phyloP scores from a whole-genome alignment of 2,113 vertebrate genomes.

The Nymphicus hollandicus region DNA sequence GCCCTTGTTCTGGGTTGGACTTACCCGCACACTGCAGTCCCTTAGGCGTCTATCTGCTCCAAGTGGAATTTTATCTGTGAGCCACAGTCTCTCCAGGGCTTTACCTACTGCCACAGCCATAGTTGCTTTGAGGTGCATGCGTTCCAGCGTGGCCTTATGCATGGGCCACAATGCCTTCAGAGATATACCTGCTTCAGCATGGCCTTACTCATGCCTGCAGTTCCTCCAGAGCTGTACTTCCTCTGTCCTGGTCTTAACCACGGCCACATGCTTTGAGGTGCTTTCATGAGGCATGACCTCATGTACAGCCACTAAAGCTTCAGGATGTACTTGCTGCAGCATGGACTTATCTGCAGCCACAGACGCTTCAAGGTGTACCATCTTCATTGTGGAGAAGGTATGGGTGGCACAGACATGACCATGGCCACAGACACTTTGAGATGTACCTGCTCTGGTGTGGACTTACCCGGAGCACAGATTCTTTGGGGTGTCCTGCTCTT shows the following conservation, averaged over 20 bases:
- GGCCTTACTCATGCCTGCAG: neutral
- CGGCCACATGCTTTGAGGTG: neutral
- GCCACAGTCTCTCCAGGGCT: neutral
- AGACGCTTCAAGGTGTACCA: neutral
- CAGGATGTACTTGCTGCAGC: neutral
- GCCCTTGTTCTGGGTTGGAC: neutral
- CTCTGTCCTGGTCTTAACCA: neutral
- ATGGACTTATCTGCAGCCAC: neutral
- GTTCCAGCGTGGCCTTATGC: neutral
- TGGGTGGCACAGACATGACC: neutral
- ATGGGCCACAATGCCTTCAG: neutral
- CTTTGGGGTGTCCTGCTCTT: neutral
- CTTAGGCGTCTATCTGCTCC: neutral
- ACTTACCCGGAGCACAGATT: neutral
- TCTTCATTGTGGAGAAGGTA: neutral
- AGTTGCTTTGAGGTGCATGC: neutral
- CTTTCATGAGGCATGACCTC: neutral
- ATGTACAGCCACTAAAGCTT: neutral
- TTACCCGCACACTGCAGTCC: neutral
- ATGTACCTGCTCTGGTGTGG: neutral
- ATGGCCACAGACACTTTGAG: neutral
- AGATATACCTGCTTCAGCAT: neutral
- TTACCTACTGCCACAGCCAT: neutral
- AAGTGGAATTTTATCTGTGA: neutral
- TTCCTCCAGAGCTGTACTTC: neutral